Evolutionary conservation across 1,140 invertebrate species (phyloP).

Genomic region (Bombus cullumanus): DNA sequence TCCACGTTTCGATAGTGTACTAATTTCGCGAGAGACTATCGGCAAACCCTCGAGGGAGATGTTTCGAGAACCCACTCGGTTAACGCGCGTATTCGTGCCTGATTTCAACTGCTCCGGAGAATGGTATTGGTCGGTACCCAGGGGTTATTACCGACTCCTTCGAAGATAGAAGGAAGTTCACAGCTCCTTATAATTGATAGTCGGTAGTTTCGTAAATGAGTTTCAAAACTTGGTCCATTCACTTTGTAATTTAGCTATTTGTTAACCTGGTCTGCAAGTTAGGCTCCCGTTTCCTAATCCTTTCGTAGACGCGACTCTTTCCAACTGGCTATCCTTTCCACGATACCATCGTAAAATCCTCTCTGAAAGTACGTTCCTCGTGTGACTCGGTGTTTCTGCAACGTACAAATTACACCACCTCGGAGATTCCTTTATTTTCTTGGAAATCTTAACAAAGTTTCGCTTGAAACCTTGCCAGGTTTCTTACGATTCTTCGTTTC

Average conservation of each 20-base stretch:
- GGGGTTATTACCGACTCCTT: neutral
- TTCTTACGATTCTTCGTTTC: neutral
- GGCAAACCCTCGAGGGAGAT: neutral
- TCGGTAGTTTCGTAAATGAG: constrained; percentile 32
- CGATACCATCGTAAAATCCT: neutral
- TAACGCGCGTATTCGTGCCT: neutral
- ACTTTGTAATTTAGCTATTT: neutral
- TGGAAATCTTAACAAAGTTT: neutral
- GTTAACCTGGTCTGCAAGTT: neutral
- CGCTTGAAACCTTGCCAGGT: neutral
- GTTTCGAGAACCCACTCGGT: neutral
- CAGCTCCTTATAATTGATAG: neutral
- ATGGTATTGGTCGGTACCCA: constrained; percentile 3
- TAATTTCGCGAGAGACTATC: neutral
- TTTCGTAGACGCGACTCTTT: too few relatives aligned
- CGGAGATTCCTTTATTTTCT: neutral
- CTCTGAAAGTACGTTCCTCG: neutral
- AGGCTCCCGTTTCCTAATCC: neutral
- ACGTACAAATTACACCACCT: neutral
- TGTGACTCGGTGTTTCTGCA: neutral
- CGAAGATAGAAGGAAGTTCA: neutral
- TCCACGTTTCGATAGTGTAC: neutral
- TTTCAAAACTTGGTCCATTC: constrained; percentile 12
- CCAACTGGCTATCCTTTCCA: too few relatives aligned
- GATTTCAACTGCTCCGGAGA: neutral